phyloP scores from a whole-genome alignment of 2,888 invertebrate species.

The Stramonita haemastoma region DNA sequence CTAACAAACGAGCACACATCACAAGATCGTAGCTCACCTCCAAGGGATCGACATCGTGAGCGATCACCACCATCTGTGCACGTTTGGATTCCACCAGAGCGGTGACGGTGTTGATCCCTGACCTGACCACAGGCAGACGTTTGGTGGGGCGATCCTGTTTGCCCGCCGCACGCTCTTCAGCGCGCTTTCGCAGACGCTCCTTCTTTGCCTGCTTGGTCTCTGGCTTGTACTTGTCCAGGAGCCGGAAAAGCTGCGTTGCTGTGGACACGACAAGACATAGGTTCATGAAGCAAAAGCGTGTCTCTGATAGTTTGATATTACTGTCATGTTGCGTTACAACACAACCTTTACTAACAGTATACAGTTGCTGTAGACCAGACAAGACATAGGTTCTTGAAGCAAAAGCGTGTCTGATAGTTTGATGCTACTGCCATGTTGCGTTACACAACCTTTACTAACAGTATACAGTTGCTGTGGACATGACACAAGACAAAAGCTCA shows the following conservation, averaged over 20 bases:
- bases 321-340: too few species aligned
- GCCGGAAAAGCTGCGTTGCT: slow-evolving; percentile 97
- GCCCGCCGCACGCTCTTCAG: slow-evolving; percentile 86
- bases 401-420: too few species aligned
- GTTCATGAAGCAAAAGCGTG: not conserved
- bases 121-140: slow-evolving; percentile 89
- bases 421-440: too few species aligned
- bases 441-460: too few species aligned
- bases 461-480: too few species aligned
- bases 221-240: slow-evolving; percentile 98
- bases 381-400: not conserved
- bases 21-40: slow-evolving; percentile 83
- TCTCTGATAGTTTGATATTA: too few species aligned
- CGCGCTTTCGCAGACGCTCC: slow-evolving; percentile 91
- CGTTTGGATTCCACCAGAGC: slow-evolving; percentile 98
- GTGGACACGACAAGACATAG: slow-evolving; percentile 50
- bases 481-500: too few species aligned
- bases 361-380: too few species aligned
- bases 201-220: slow-evolving; percentile 95
- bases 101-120: slow-evolving; percentile 77
- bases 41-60: slow-evolving; percentile 99
- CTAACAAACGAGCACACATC: too few species aligned
- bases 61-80: slow-evolving; percentile 97
- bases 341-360: too few species aligned
- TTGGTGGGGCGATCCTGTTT: slow-evolving; percentile 95